phyloP scores from a whole-genome alignment of 1,140 invertebrate genomes.

The Lordiphosa collinella region DNA sequence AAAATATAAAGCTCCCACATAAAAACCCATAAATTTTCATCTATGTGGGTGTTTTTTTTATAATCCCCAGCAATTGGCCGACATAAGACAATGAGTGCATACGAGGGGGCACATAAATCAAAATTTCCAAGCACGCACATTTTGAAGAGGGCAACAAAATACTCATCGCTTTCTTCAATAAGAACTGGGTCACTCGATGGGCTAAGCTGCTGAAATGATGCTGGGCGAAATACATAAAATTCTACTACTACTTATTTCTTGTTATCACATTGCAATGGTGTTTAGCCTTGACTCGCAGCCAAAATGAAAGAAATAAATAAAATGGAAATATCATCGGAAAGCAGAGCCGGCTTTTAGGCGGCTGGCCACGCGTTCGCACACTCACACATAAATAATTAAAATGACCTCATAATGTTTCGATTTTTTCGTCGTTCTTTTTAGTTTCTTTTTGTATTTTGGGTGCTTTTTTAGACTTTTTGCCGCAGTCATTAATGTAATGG shows the following conservation, averaged over 20 bases:
- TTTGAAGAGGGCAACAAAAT: background rate
- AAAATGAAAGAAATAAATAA: slow-evolving; percentile 11
- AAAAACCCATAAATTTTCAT: slow-evolving; percentile 29
- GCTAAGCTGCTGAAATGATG: background rate
- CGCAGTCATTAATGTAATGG: slow-evolving; percentile 71
- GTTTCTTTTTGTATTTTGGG: slow-evolving; percentile 10
- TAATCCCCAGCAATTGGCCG: slow-evolving; percentile 2
- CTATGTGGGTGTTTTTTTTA: slow-evolving; percentile 6
- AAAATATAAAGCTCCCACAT: slow-evolving; percentile 18
- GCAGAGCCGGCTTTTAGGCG: slow-evolving; percentile 34
- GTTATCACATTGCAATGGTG: slow-evolving; percentile 20
- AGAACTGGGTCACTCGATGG: slow-evolving; percentile 5
- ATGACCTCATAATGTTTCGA: slow-evolving; percentile 70
- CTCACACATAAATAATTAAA: slow-evolving; percentile 64
- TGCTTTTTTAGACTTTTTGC: slow-evolving; percentile 46
- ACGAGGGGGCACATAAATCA: slow-evolving; percentile 34
- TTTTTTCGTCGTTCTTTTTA: slow-evolving; percentile 26
- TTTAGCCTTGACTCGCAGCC: slow-evolving; percentile 42
- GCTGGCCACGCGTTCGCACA: slow-evolving; percentile 30
- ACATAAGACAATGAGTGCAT: slow-evolving; percentile 38
- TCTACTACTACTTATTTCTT: background rate
- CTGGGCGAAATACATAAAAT: background rate
- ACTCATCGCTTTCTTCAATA: slow-evolving; percentile 2
- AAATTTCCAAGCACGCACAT: slow-evolving; percentile 49
- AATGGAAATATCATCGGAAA: slow-evolving; percentile 6